Evolutionary conservation across 2,888 invertebrate species (phyloP).

Genomic region (Drosophila robusta): DNA sequence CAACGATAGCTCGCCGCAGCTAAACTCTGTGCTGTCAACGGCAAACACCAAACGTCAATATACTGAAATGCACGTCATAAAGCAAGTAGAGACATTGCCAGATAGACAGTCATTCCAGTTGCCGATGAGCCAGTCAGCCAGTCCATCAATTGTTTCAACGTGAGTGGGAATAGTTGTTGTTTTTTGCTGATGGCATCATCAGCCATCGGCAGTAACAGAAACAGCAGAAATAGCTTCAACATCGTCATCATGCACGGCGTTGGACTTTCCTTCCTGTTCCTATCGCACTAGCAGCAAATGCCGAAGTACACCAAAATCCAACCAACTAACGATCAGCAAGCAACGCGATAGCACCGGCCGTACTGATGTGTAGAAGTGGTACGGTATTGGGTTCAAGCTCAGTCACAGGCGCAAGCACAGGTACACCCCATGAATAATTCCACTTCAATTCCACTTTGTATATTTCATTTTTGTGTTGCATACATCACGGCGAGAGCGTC

Average conservation of each 20-base stretch:
- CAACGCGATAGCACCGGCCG: slow-evolving; percentile 9
- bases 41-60: slow-evolving; percentile 60
- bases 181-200: slow-evolving; percentile 56
- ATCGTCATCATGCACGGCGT: slow-evolving; percentile 45
- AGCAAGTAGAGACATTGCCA: slow-evolving; percentile 44
- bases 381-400: slow-evolving; percentile 14
- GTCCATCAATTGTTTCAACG: slow-evolving; percentile 64
- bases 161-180: slow-evolving; percentile 52
- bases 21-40: slow-evolving; percentile 53
- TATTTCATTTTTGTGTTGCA: slow-evolving; percentile 75
- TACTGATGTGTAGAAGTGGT: slow-evolving; percentile 17
- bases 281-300: slow-evolving; percentile 32
- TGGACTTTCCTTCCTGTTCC: slow-evolving; percentile 49
- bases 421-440: slow-evolving; percentile 79
- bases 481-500: slow-evolving; percentile 63
- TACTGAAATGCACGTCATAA: slow-evolving; percentile 53
- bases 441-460: slow-evolving; percentile 79
- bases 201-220: slow-evolving; percentile 19
- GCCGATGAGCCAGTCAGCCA: slow-evolving; percentile 35
- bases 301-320: slow-evolving; percentile 48
- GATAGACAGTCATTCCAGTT: slow-evolving; percentile 41
- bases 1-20: slow-evolving; percentile 19
- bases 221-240: slow-evolving; percentile 28
- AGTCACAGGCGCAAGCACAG: slow-evolving; percentile 25
- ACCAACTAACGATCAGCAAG: slow-evolving; percentile 50